Conservation (phyloP, 2,888 invertebrate species). For the Sinodicranocentrus sp. region DNA sequence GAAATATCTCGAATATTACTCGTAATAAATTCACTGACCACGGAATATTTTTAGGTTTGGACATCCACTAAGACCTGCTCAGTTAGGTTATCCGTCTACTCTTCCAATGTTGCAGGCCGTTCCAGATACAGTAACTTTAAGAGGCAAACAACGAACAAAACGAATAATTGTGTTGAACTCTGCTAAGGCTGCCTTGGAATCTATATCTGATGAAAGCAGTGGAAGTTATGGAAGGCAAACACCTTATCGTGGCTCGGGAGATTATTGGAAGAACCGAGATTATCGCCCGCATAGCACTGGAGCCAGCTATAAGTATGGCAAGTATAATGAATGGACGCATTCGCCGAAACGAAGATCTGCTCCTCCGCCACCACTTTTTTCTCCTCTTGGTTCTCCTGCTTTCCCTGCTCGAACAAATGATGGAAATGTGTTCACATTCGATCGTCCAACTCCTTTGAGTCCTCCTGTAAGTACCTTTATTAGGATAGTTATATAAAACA, state of each 20-base stretch:
- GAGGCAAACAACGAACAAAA: slow-evolving; percentile 79
- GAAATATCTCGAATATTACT: neutral
- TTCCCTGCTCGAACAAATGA: slow-evolving; percentile 24
- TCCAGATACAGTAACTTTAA: slow-evolving; percentile 80
- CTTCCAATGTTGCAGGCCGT: slow-evolving; percentile 81
- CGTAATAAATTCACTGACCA: neutral
- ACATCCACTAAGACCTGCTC: slow-evolving; percentile 80
- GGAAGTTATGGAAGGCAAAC: slow-evolving; percentile 29
- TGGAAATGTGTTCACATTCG: slow-evolving; percentile 50
- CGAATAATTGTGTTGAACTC: slow-evolving; percentile 78
- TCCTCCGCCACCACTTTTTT: slow-evolving; percentile 59
- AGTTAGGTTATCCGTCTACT: slow-evolving; percentile 81
- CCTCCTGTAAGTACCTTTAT: slow-evolving; percentile 52
- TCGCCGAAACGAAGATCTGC: slow-evolving; percentile 48
- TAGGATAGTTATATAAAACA: neutral
- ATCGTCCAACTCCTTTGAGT: slow-evolving; percentile 45
- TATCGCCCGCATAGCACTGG: slow-evolving; percentile 28
- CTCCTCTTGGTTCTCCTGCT: slow-evolving; percentile 49
- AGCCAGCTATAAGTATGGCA: neutral
- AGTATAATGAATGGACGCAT: slow-evolving; percentile 35
- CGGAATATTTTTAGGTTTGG: slow-evolving; percentile 77
- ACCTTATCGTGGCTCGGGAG: slow-evolving; percentile 23
- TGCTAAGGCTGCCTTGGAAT: slow-evolving; percentile 78
- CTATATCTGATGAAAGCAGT: slow-evolving; percentile 50
- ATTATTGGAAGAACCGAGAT: slow-evolving; percentile 28